Evolutionary conservation across 2,113 vertebrate genomes (phyloP).

Genomic region (Regulus satrapa): DNA sequence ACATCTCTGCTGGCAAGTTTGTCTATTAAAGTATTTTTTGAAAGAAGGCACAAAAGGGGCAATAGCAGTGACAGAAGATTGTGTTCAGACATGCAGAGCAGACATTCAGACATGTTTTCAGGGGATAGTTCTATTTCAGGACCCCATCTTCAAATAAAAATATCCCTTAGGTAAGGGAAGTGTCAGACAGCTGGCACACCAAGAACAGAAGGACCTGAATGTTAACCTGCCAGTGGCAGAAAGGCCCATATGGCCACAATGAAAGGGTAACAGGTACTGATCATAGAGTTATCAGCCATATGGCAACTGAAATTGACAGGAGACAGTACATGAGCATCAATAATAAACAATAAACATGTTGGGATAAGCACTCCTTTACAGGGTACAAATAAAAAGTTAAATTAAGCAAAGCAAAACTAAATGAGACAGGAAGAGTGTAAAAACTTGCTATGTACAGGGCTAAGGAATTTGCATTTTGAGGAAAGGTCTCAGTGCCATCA

Average conservation of each 20-base stretch:
- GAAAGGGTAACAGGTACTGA: not conserved
- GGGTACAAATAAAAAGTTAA: not conserved
- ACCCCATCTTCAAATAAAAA: not conserved
- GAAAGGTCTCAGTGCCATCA: not conserved
- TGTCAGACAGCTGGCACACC: not conserved
- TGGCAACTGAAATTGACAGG: not conserved
- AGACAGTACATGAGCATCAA: not conserved
- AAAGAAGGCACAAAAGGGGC: not conserved
- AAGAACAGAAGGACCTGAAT: not conserved
- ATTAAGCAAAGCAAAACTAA: not conserved
- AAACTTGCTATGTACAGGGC: not conserved
- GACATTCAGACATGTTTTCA: too few species aligned
- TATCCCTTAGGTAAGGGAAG: not conserved
- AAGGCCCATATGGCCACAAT: not conserved
- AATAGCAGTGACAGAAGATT: not conserved
- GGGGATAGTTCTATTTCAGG: not conserved
- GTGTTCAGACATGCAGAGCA: not conserved
- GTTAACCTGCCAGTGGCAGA: not conserved
- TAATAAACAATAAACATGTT: not conserved
- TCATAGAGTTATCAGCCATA: not conserved
- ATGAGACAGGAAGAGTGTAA: not conserved
- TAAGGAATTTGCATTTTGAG: not conserved
- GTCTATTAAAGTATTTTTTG: conserved; percentile 13
- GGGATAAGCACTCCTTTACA: not conserved
- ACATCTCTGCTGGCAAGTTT: not conserved